Evolutionary conservation across 2,113 vertebrate genomes (phyloP).

Genomic region (Cariama cristata): DNA sequence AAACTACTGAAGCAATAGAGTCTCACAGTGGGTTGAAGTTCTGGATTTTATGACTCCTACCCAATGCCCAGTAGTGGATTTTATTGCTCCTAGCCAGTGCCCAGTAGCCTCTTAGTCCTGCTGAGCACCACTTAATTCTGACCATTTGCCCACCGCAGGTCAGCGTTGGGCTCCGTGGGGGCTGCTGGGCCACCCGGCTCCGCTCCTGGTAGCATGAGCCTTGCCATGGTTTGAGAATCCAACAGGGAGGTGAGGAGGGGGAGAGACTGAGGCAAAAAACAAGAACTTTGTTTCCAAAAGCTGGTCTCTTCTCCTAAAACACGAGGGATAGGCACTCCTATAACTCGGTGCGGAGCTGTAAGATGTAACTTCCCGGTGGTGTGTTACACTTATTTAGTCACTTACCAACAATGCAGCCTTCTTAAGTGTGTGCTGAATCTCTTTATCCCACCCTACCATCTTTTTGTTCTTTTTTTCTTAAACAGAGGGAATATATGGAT

Average conservation of each 20-base stretch:
- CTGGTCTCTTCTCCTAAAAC: not conserved
- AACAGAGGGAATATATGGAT: not conserved
- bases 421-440: not conserved
- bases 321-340: not conserved
- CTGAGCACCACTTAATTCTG: not conserved
- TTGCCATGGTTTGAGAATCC: not conserved
- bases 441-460: not conserved
- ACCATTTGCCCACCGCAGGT: fast-evolving
- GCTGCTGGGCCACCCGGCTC: not conserved
- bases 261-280: not conserved
- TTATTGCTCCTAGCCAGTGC: not conserved
- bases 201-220: not conserved
- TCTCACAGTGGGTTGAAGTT: not conserved
- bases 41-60: not conserved
- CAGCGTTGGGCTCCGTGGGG: fast-evolving
- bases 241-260: too few relatives aligned
- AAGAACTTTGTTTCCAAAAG: not conserved
- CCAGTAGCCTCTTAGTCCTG: not conserved
- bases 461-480: not conserved
- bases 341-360: not conserved
- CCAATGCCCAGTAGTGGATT: not conserved
- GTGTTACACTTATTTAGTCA: not conserved
- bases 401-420: not conserved
- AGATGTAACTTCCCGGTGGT: not conserved
- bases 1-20: not conserved